phyloP scores from a whole-genome alignment of 2,797 vertebrate genomes.

The Streptopelia turtur region DNA sequence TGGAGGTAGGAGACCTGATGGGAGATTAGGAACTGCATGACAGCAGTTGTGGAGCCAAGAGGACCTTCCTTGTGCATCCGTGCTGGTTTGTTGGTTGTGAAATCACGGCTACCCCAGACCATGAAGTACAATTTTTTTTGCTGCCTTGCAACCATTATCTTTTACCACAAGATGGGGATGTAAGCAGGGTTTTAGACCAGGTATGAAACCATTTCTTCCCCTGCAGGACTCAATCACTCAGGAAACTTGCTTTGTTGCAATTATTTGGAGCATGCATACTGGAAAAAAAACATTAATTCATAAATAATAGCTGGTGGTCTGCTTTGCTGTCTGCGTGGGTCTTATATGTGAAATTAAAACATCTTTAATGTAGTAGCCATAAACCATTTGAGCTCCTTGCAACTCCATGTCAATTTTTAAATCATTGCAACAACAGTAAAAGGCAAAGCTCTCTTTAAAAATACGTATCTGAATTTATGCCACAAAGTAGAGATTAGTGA shows the following conservation, averaged over 20 bases:
- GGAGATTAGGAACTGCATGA: neutral
- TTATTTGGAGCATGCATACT: neutral
- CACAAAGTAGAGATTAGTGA: neutral
- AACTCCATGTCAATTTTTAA: neutral
- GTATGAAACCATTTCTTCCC: rapidly evolving
- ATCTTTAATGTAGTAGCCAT: neutral
- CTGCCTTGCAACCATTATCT: neutral
- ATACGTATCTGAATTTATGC: neutral
- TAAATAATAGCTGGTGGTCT: neutral
- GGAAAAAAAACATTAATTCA: neutral
- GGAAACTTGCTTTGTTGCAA: neutral
- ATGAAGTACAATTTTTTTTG: rapidly evolving
- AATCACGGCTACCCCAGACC: neutral
- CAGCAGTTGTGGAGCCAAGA: neutral
- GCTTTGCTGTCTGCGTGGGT: neutral
- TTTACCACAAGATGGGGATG: conserved; percentile 48
- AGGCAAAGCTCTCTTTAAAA: neutral
- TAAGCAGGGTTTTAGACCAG: neutral
- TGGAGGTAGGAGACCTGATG: neutral
- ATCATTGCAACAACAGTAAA: neutral
- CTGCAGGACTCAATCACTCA: rapidly evolving
- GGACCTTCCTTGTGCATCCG: neutral
- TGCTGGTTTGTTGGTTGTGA: rapidly evolving
- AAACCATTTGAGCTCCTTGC: neutral
- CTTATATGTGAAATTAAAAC: neutral